Percentiles rank a stretch among this genome's conserved stretches.
Conservation (phyloP, 2,113 vertebrate species). For the Leptobrachium leishanense region DNA sequence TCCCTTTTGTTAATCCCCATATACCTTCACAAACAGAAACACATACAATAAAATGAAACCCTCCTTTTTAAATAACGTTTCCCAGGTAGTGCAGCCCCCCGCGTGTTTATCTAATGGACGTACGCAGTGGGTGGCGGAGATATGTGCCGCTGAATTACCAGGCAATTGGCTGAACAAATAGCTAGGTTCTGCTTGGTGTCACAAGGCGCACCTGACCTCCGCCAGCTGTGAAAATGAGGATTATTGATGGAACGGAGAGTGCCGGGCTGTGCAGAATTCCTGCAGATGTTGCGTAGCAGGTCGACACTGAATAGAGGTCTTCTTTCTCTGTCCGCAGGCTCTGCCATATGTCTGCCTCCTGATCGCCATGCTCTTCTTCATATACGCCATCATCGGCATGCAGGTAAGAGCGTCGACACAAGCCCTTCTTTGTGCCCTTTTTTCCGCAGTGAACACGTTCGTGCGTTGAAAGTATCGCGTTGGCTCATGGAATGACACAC, state of each 20-base stretch:
- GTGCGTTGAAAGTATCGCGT: too few relatives aligned
- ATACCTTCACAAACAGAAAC: too few relatives aligned
- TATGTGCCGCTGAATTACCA: neutral
- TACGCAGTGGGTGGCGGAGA: neutral
- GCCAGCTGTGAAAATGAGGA: neutral
- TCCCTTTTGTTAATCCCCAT: too few relatives aligned
- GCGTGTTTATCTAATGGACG: neutral
- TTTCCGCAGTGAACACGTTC: too few relatives aligned
- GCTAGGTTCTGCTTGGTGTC: neutral
- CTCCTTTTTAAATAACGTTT: too few relatives aligned
- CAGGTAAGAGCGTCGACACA: constrained; percentile 73
- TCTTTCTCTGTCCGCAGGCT: constrained; percentile 69
- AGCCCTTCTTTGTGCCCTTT: too few relatives aligned
- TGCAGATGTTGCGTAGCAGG: neutral
- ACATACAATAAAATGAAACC: too few relatives aligned
- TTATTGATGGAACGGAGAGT: neutral
- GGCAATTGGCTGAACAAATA: neutral
- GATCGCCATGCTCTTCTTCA: constrained; percentile 98
- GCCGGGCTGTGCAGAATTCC: neutral
- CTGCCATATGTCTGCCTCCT: constrained; percentile 95
- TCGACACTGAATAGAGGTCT: neutral
- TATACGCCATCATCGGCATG: constrained; percentile 97
- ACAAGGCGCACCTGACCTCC: neutral
- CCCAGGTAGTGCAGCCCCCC: neutral
- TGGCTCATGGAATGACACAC: too few relatives aligned